A percentile compares a stretch with the other conserved stretches of the same genome.
phyloP scores from a whole-genome alignment of 2,113 vertebrate species.

The Leptocoma aspasia region DNA sequence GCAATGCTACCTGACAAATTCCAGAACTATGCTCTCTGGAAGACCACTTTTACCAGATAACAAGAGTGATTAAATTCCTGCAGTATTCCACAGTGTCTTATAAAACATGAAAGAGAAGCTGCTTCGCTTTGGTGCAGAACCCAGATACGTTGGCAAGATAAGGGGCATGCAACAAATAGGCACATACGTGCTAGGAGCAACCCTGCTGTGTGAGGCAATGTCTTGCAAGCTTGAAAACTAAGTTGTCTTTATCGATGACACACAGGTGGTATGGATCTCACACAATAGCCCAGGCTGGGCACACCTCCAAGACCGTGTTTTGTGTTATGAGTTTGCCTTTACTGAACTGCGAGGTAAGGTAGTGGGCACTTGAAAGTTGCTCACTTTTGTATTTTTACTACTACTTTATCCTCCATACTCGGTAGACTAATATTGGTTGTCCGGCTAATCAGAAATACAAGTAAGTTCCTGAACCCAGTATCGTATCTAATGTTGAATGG shows the following conservation, averaged over 20 bases:
- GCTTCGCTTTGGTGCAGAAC: background rate
- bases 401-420: background rate
- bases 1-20: background rate
- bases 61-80: background rate
- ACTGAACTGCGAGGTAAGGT: background rate
- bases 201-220: background rate
- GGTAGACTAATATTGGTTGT: background rate
- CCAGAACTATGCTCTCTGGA: background rate
- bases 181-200: background rate
- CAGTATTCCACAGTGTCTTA: background rate
- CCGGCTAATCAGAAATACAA: background rate
- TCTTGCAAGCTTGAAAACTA: background rate
- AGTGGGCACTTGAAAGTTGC: background rate
- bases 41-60: background rate
- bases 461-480: background rate
- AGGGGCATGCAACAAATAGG: background rate
- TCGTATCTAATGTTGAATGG: background rate
- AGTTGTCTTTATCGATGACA: background rate
- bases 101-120: background rate
- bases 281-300: background rate
- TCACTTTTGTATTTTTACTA: background rate
- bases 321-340: background rate
- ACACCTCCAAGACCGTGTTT: background rate
- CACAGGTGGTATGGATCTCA: background rate
- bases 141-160: background rate